These are phyloP conservation scores for Parazoanthus swiftii DNA, from an alignment of 92 coral and sea anemone genomes.

Conservation along the genomic window DNA sequence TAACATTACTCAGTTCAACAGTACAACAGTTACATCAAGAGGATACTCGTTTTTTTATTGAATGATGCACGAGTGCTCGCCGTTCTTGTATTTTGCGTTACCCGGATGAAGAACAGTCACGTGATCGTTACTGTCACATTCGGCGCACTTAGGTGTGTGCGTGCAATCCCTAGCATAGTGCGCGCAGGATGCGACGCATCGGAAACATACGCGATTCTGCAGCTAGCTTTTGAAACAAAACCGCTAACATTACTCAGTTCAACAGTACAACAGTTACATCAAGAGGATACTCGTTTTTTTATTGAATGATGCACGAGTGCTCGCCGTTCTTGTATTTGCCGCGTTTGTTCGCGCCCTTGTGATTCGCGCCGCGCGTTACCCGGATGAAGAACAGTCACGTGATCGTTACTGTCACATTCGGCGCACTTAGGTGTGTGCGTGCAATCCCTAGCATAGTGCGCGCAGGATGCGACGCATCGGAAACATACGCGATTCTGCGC, in stretches of 20 bases:
- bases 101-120: constrained; percentile 49
- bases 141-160: constrained; percentile 29
- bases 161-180: constrained; percentile 51
- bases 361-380: neutral
- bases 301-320: no score
- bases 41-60: no score
- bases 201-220: constrained; percentile 48
- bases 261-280: no score
- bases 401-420: constrained; percentile 39
- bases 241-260: no score
- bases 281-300: no score
- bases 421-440: constrained; percentile 31
- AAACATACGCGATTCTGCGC: constrained; percentile 49
- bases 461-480: constrained; percentile 52
- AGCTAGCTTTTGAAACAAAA: no score
- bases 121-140: constrained; percentile 42
- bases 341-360: no score
- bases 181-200: constrained; percentile 51
- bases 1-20: no score
- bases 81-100: no score
- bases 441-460: constrained; percentile 50
- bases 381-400: constrained; percentile 46
- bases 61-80: no score
- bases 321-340: no score
- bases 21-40: no score